Conservation (phyloP, 1,140 invertebrate species). For the Galleria mellonella region DNA sequence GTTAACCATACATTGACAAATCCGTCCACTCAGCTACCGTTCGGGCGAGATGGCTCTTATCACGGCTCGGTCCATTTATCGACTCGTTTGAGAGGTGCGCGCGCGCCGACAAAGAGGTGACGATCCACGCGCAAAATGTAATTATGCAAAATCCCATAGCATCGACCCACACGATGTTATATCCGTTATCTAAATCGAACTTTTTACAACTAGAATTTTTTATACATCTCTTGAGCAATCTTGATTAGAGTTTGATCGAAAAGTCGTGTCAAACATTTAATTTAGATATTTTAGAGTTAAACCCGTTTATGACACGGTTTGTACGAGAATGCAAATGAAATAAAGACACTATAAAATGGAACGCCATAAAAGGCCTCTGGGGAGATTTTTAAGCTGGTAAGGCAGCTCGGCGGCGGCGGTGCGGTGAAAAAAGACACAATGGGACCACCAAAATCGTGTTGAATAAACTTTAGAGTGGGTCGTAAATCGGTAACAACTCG, state of each 20-base stretch:
- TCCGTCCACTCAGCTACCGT: slow-evolving; percentile 57
- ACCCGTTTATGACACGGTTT: no score
- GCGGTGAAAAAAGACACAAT: slow-evolving; percentile 59
- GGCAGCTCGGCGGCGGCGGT: slow-evolving; percentile 30
- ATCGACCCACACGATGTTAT: background rate
- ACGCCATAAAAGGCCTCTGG: slow-evolving; percentile 50
- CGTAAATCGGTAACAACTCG: slow-evolving; percentile 68
- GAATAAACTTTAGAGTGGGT: slow-evolving; percentile 67
- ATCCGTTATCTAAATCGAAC: slow-evolving; percentile 12
- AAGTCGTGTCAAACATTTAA: slow-evolving; percentile 13
- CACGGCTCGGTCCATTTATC: slow-evolving; percentile 51
- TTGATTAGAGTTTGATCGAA: background rate
- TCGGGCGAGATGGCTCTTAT: slow-evolving; percentile 34
- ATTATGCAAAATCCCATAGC: slow-evolving; percentile 30
- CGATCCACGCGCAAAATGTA: slow-evolving; percentile 45
- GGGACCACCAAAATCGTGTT: slow-evolving; percentile 64
- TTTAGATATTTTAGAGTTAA: slow-evolving; percentile 7
- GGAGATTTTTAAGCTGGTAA: slow-evolving; percentile 7
- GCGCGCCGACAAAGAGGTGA: slow-evolving; percentile 58
- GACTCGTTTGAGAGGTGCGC: slow-evolving; percentile 36
- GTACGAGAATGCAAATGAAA: slow-evolving; percentile 42
- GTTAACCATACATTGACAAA: slow-evolving; percentile 65
- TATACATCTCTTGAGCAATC: background rate
- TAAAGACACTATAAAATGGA: slow-evolving; percentile 55
- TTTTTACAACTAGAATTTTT: slow-evolving; percentile 6